These are phyloP conservation scores for Drosophila triauraria DNA, from an alignment of 1,140 invertebrate species.

Conservation along the genomic window DNA sequence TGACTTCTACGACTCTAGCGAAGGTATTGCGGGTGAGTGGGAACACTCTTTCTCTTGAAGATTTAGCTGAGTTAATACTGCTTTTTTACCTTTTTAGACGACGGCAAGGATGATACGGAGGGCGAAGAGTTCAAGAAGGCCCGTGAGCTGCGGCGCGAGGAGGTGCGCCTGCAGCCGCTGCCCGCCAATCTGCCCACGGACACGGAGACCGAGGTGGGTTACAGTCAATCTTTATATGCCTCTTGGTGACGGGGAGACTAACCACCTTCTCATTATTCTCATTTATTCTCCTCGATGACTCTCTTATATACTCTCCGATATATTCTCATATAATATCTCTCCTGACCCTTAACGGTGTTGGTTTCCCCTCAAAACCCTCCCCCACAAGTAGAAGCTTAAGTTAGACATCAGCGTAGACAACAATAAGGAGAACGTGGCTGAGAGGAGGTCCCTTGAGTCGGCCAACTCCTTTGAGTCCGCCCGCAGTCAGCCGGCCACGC, in stretches of 20 bases:
- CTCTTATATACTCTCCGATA: slow-evolving; percentile 32
- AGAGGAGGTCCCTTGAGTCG: slow-evolving; percentile 56
- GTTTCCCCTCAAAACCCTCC: slow-evolving; percentile 48
- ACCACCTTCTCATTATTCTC: slow-evolving; percentile 58
- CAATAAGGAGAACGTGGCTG: slow-evolving; percentile 68
- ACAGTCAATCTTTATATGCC: not conserved
- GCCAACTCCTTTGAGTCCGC: slow-evolving; percentile 75
- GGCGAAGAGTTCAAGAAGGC: slow-evolving; percentile 89
- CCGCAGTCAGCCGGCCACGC: slow-evolving; percentile 56
- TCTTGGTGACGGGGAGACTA: slow-evolving; percentile 61
- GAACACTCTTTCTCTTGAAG: not conserved
- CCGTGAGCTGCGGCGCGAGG: slow-evolving; percentile 88
- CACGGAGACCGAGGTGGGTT: slow-evolving; percentile 91
- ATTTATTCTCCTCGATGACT: slow-evolving; percentile 68
- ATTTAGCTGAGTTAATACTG: not conserved
- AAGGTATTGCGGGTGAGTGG: slow-evolving; percentile 75
- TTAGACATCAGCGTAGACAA: slow-evolving; percentile 41
- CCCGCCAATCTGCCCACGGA: slow-evolving; percentile 88
- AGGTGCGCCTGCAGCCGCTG: slow-evolving; percentile 89
- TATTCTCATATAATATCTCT: slow-evolving; percentile 39
- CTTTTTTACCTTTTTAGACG: slow-evolving; percentile 64
- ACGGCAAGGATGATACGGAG: slow-evolving; percentile 90
- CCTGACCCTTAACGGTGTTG: slow-evolving; percentile 65
- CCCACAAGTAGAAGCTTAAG: slow-evolving; percentile 47
- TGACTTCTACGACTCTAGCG: slow-evolving; percentile 83